A percentile compares a stretch with the other conserved stretches of the same genome.
phyloP scores from a whole-genome alignment of 2,113 vertebrate genomes.

The Probosciger aterrimus region DNA sequence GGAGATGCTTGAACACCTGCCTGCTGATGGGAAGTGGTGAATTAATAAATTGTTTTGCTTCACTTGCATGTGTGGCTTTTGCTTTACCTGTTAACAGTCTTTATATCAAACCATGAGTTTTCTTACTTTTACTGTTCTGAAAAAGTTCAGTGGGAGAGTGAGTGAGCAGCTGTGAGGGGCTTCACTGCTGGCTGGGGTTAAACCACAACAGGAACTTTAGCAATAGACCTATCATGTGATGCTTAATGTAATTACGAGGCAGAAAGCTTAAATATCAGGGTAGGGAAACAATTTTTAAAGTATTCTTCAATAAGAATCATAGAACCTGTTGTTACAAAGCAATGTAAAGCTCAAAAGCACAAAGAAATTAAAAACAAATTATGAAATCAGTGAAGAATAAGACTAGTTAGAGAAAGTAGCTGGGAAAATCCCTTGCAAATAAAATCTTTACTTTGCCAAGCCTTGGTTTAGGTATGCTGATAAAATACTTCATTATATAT shows the following conservation, averaged over 20 bases:
- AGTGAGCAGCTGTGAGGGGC: neutral
- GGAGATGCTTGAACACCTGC: neutral
- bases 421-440: neutral
- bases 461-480: neutral
- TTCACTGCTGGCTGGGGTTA: neutral
- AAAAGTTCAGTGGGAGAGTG: neutral
- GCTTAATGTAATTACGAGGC: neutral
- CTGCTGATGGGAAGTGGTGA: accelerated
- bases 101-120: neutral
- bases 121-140: neutral
- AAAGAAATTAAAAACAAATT: neutral
- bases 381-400: neutral
- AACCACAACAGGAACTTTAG: neutral
- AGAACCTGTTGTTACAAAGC: neutral
- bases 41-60: neutral
- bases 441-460: neutral
- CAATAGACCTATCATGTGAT: neutral
- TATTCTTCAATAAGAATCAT: neutral
- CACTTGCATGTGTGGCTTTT: accelerated
- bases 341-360: neutral
- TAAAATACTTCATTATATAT: neutral
- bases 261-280: neutral
- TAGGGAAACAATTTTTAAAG: neutral
- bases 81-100: neutral
- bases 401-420: neutral